Percentiles rank a stretch among this genome's conserved stretches.
phyloP scores from a whole-genome alignment of 2,888 invertebrate genomes.

The Palloptera scutellata region DNA sequence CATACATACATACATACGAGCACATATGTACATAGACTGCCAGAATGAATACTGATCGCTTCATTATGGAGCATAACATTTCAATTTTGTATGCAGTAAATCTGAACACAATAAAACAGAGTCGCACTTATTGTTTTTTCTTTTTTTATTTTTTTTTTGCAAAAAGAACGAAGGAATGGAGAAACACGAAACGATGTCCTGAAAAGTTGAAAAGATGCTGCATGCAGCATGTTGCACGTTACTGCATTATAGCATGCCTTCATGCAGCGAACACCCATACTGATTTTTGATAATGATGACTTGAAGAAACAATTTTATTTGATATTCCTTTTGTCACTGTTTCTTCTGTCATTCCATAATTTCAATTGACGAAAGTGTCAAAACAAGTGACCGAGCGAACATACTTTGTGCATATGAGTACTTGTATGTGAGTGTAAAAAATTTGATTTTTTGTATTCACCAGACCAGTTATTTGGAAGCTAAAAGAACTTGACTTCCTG shows the following conservation, averaged over 20 bases:
- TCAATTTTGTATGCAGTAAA: constrained; percentile 44
- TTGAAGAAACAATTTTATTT: too few species aligned
- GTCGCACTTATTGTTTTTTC: too few species aligned
- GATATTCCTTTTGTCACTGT: neutral
- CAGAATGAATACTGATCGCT: constrained; percentile 47
- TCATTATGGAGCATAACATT: constrained; percentile 52
- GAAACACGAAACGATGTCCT: too few species aligned
- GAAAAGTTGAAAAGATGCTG: neutral
- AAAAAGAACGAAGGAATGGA: too few species aligned
- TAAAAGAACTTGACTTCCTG: constrained; percentile 41
- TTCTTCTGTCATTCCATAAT: constrained; percentile 15
- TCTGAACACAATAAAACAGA: too few species aligned
- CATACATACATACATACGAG: constrained; percentile 45
- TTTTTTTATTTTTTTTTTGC: too few species aligned
- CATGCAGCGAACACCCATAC: constrained; percentile 20
- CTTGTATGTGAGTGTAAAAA: neutral
- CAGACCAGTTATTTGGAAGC: constrained; percentile 12
- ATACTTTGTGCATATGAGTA: constrained; percentile 3
- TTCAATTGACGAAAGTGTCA: constrained; percentile 11
- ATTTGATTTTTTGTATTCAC: neutral
- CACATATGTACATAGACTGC: constrained; percentile 24
- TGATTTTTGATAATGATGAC: neutral
- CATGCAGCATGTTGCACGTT: neutral
- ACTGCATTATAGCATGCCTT: constrained; percentile 31
- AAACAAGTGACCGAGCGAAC: constrained; percentile 10